phyloP scores from a whole-genome alignment of 2,113 vertebrate genomes.

The Tachysurus vachellii region DNA sequence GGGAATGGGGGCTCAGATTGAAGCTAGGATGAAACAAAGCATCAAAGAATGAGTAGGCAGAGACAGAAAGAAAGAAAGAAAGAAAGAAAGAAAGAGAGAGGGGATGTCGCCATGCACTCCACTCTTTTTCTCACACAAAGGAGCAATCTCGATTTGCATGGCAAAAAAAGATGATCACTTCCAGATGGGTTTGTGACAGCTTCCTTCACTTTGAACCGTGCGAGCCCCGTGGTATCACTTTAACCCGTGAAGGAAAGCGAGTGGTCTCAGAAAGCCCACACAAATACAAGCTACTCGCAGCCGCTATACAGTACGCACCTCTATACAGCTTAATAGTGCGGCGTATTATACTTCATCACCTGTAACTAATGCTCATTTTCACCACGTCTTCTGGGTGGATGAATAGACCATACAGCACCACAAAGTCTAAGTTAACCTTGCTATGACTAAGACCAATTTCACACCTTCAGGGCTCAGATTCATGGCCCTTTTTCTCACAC shows the following conservation, averaged over 20 bases:
- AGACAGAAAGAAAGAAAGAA: neutral
- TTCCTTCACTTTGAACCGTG: conserved; percentile 38
- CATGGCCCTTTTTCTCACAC: neutral
- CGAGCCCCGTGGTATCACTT: conserved; percentile 32
- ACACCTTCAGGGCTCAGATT: conserved; percentile 58
- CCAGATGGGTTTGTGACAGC: conserved; percentile 45
- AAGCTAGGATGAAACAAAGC: conserved; percentile 40
- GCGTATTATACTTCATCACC: neutral
- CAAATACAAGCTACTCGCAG: conserved; percentile 10
- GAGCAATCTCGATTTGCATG: conserved; percentile 38
- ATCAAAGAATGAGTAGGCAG: conserved; percentile 23
- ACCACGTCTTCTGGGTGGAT: conserved; percentile 62
- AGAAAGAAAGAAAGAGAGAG: neutral
- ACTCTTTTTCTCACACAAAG: conserved; percentile 10
- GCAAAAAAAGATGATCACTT: conserved; percentile 24
- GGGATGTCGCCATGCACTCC: neutral
- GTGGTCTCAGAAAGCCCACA: conserved; percentile 19
- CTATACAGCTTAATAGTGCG: neutral
- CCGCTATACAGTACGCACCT: neutral
- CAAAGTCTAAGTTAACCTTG: conserved; percentile 62
- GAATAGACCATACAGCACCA: conserved; percentile 51
- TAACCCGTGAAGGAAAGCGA: conserved; percentile 28
- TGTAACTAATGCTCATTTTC: neutral
- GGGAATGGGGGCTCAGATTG: conserved; percentile 8
- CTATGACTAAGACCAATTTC: conserved; percentile 69